Evolutionary conservation across 2,113 vertebrate genomes (phyloP), one percentile per base, ranked within the genome.

Genomic region (Rafetus swinhoei): DNA sequence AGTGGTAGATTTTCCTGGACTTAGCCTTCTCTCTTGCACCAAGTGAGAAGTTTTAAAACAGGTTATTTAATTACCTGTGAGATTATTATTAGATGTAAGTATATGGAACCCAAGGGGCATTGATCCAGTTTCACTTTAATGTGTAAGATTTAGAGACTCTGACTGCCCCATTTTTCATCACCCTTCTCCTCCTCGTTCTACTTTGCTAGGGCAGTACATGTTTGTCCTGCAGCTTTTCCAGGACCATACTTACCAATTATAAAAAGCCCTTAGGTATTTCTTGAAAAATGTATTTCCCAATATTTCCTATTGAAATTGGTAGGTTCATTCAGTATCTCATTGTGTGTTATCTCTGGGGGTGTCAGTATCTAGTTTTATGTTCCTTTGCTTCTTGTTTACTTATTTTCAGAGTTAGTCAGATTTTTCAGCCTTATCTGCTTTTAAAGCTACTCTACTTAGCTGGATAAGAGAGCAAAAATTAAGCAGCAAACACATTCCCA

Each of bases 231-330:
- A 90, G 3, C 4, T 82, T 93, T 81, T 74, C 29, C 59, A 55
- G 14, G 59, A 18, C 24, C 29, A 16, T 81, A 10, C 52, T 87
- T 72, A 22, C 7, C 93, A 19, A 72, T 77, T 74, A 52, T 89
- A 83, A 87, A 93, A 93, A 90, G 77, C 12, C 25, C 27, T 19
- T 39, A 79, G 4, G 5, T 62, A 18, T 88, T 12, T 86, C 69
- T 91, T 74, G 65, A 69, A 94, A 82, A 88, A 72, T 7, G 77
- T 55, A 32, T 96, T 95, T 93, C 25, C 16, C 79, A 91, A 52
- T 77, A 96, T 95, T 92, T 92, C 9, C 76, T 91, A 69, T 86
- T 87, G 86, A 96, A 91, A 88, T 50, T 18, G 86, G 10, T 91
- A 95, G 76, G 18, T 72, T 96, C 53, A 87, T 95, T 88, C 91